Conservation (phyloP, 1,140 invertebrate genomes). For the Drosophila melanica region DNA sequence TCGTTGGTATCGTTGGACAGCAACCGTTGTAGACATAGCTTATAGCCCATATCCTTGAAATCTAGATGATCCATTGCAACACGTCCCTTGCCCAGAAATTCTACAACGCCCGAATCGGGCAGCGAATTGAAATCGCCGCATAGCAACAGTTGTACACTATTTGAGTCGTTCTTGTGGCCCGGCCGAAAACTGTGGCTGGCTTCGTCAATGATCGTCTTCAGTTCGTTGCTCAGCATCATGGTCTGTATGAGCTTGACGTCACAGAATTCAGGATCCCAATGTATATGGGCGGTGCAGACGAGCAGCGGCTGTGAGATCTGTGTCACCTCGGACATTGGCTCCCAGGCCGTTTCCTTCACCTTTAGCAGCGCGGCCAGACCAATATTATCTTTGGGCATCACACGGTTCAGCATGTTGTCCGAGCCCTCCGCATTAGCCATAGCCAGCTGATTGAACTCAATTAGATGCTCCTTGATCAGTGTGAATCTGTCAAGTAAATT, state of each 20-base stretch:
- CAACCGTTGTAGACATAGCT: constrained; percentile 95
- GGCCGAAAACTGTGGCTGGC: constrained; percentile 87
- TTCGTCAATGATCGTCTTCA: constrained; percentile 93
- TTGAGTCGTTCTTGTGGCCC: constrained; percentile 88
- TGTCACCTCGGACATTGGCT: constrained; percentile 91
- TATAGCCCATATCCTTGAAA: constrained; percentile 98
- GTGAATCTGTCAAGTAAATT: constrained; percentile 89
- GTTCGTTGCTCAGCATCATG: constrained; percentile 99
- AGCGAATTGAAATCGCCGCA: constrained; percentile 99
- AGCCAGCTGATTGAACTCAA: constrained; percentile 99
- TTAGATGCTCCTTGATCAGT: constrained; percentile 96
- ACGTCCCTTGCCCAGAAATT: constrained; percentile 95
- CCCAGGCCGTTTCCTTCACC: constrained; percentile 97
- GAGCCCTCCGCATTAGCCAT: constrained; percentile 99
- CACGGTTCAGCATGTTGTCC: constrained; percentile 99
- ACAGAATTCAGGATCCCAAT: constrained; percentile 99
- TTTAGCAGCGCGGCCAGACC: constrained; percentile 97
- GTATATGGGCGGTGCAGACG: constrained; percentile 99
- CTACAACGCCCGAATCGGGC: constrained; percentile 98
- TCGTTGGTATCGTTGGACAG: constrained; percentile 93
- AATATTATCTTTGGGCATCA: constrained; percentile 99
- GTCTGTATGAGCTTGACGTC: constrained; percentile 99
- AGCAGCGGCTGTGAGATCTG: constrained; percentile 93
- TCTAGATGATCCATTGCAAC: constrained; percentile 96
- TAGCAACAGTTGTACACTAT: constrained; percentile 95